Evolutionary conservation across 1,140 invertebrate genomes (phyloP).

Genomic region (Sitophilus oryzae): DNA sequence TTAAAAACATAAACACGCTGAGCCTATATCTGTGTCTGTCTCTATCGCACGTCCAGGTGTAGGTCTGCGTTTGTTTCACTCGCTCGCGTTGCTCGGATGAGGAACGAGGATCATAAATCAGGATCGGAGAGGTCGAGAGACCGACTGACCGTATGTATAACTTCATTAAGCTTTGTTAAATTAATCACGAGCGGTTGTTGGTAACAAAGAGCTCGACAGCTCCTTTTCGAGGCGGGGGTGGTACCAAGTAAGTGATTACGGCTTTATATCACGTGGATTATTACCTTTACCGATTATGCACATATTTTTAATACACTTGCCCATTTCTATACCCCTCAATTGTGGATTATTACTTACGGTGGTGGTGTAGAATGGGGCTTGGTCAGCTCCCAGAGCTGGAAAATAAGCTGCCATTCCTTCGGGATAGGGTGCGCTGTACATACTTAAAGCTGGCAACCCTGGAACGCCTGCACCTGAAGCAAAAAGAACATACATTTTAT

Average conservation of each 20-base stretch:
- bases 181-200: background rate
- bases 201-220: background rate
- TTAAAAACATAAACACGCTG: background rate
- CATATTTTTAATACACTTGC: no score
- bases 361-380: constrained; percentile 74
- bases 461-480: constrained; percentile 54
- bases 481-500: no score
- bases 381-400: constrained; percentile 70
- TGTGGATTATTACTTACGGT: constrained; percentile 64
- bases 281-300: no score
- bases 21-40: no score
- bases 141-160: background rate
- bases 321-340: no score
- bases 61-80: no score
- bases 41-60: no score
- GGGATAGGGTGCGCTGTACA: constrained; percentile 71
- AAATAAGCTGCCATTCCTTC: constrained; percentile 77
- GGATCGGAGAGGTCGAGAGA: background rate
- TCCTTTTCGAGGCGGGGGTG: background rate
- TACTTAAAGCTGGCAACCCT: constrained; percentile 52
- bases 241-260: background rate
- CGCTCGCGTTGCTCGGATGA: no score
- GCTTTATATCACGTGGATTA: no score
- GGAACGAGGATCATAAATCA: background rate
- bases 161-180: background rate